phyloP scores from a whole-genome alignment of 2,888 invertebrate species.

The Muschampia plurimacula region DNA sequence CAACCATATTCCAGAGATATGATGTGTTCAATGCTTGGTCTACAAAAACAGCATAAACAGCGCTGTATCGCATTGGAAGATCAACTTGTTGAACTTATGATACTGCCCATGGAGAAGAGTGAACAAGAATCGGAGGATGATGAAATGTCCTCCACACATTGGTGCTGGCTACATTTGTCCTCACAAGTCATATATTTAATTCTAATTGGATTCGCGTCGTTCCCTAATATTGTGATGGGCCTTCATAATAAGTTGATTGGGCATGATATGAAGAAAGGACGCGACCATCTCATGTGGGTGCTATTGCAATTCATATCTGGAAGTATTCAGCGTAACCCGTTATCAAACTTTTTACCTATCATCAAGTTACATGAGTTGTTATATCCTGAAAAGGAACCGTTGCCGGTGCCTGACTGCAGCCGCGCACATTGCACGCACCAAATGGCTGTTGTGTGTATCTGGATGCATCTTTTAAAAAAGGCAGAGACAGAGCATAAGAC shows the following conservation, averaged over 20 bases:
- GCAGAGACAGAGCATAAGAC: slow-evolving; percentile 94
- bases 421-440: slow-evolving; percentile 94
- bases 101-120: slow-evolving; percentile 96
- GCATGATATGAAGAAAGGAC: slow-evolving; percentile 93
- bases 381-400: slow-evolving; percentile 96
- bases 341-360: slow-evolving; percentile 95
- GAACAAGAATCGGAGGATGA: slow-evolving; percentile 88
- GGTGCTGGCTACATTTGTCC: slow-evolving; percentile 97
- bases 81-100: slow-evolving; percentile 95
- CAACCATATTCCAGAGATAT: slow-evolving; percentile 98
- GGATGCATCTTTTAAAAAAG: slow-evolving; percentile 98
- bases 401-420: slow-evolving; percentile 95
- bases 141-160: slow-evolving; percentile 89
- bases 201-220: slow-evolving; percentile 96
- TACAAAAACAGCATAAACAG: slow-evolving; percentile 96
- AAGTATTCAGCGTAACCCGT: slow-evolving; percentile 96
- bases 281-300: slow-evolving; percentile 99
- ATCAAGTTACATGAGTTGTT: slow-evolving; percentile 96
- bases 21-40: slow-evolving; percentile 97
- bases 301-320: slow-evolving; percentile 98
- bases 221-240: slow-evolving; percentile 96
- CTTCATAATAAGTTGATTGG: slow-evolving; percentile 93
- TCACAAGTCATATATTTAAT: slow-evolving; percentile 98
- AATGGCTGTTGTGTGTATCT: slow-evolving; percentile 98
- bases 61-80: slow-evolving; percentile 96